These are phyloP conservation scores for Pipistrellus kuhlii DNA, from an alignment of 2,797 vertebrate species.

Conservation along the genomic window DNA sequence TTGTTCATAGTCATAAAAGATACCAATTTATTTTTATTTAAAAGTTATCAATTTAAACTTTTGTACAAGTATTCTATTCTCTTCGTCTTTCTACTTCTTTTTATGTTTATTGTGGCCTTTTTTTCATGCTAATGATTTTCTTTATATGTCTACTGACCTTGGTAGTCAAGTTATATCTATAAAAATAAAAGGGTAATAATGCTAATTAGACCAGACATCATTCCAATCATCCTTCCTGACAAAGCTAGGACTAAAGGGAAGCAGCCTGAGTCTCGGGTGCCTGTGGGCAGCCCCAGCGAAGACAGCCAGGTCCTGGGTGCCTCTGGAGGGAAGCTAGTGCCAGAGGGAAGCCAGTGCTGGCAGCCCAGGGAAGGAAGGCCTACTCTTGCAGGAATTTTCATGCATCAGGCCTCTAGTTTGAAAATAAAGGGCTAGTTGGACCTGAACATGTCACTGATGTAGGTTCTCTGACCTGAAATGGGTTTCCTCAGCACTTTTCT, in stretches of 20 bases:
- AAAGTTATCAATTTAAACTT: not conserved
- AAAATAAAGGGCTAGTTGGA: not conserved
- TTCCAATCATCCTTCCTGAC: too few relatives aligned
- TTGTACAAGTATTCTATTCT: not conserved
- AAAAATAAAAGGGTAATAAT: too few relatives aligned
- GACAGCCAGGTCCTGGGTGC: too few relatives aligned
- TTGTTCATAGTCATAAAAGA: not conserved
- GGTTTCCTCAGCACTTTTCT: not conserved
- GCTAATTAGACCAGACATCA: too few relatives aligned
- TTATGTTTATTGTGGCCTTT: not conserved
- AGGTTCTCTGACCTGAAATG: not conserved
- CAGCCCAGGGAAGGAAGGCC: too few relatives aligned
- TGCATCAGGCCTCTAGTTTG: not conserved
- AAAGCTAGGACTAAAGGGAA: too few relatives aligned
- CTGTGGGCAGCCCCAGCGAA: too few relatives aligned
- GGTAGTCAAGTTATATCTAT: not conserved
- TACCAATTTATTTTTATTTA: not conserved
- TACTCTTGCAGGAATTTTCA: too few relatives aligned
- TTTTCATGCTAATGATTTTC: not conserved
- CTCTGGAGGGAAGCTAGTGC: too few relatives aligned
- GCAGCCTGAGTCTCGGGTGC: too few relatives aligned
- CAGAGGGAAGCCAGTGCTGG: too few relatives aligned
- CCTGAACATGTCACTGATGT: not conserved
- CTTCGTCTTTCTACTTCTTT: not conserved
- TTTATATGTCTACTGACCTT: not conserved